Evolutionary conservation across 2,888 invertebrate genomes (phyloP), one percentile per base, ranked within the genome.

Genomic region (Idaea dimidiata): DNA sequence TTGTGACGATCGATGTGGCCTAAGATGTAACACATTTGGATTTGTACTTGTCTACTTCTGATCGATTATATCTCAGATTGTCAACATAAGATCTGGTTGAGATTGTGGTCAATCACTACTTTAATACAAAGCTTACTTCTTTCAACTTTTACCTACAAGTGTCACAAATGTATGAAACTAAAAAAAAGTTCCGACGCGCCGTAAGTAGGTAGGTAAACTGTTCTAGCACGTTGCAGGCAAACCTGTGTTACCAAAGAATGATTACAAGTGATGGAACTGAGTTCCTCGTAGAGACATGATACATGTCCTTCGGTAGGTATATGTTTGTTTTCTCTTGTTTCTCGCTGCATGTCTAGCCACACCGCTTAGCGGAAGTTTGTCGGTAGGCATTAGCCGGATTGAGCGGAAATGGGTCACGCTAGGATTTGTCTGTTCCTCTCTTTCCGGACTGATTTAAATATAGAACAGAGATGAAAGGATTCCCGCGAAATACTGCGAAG

Each of bases 371-470:
- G 82, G 80, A 84, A 83, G 81, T 81, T 81, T 79, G 78, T 76
- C 72, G 76, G 77, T 77, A 72, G 71, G 86, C 86, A 87, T 90
- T 89, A 90, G 82, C 80, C 77, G 86, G 85, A 87, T 89, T 84
- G 83, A 80, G 84, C 76, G 84, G 86, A 91, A 91, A 84, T 91
- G 87, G 92, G 92, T 91, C 91, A 89, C 82, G 81, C 79, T 81
- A 80, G 91, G 90, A 91, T 91, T 88, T 87, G 82, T 85, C 74
- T 74, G 77, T 67, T 75, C 79, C 83, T 74, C 80, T 83, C 84
- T 83, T 86, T 82, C 84, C 84, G 68, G 77, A 80, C 84, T 86
- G 88, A 91, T 91, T 91, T 91, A 89, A 91, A 91, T 91, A 87
- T 84, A 83, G 73, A 76, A 73, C 68, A 66, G 71, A 76, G 79